phyloP scores from a whole-genome alignment of 2,113 vertebrate genomes.

The Atrichornis clamosus region DNA sequence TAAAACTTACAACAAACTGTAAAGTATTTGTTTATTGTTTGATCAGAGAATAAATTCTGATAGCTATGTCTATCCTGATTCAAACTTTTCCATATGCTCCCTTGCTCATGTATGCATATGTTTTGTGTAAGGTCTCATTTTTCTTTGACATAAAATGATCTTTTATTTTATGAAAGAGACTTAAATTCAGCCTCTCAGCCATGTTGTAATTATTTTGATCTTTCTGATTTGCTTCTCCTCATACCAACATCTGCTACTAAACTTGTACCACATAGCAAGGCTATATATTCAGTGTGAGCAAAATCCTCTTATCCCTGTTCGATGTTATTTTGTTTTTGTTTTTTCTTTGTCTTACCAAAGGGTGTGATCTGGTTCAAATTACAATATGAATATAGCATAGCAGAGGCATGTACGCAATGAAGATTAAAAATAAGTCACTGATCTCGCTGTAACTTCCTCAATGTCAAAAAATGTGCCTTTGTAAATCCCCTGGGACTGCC shows the following conservation, averaged over 20 bases:
- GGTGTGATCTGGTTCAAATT: neutral
- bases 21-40: neutral
- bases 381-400: neutral
- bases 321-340: neutral
- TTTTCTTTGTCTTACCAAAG: neutral
- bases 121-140: neutral
- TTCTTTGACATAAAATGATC: neutral
- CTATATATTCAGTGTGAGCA: neutral
- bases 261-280: neutral
- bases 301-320: neutral
- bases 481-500: conserved; percentile 17
- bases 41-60: neutral
- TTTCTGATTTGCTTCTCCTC: neutral
- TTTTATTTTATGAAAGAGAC: neutral
- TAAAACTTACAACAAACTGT: neutral
- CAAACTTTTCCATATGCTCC: neutral
- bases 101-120: neutral
- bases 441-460: conserved; percentile 4
- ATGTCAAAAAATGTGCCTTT: conserved; percentile 6
- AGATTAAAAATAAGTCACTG: conserved; percentile 36
- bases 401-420: neutral
- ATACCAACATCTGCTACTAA: neutral
- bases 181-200: neutral
- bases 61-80: neutral
- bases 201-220: neutral